Conservation (phyloP, 2,797 vertebrate genomes). For the Trematocara caparti region DNA sequence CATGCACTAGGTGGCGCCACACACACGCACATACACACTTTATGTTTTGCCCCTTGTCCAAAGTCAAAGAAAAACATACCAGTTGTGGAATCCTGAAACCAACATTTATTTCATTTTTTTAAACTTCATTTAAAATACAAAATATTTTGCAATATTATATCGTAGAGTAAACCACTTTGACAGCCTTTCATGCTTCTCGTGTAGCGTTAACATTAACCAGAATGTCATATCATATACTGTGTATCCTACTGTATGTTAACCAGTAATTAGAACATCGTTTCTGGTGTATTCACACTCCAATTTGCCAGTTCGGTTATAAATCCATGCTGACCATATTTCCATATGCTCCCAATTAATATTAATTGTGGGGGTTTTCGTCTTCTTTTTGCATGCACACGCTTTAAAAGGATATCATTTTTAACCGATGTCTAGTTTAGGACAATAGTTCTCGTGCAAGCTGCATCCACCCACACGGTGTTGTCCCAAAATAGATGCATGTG, state of each 20-base stretch:
- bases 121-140: constrained; percentile 87
- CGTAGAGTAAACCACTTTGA: constrained; percentile 84
- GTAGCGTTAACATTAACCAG: constrained; percentile 82
- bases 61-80: not conserved
- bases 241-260: constrained; percentile 54
- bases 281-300: constrained; percentile 58
- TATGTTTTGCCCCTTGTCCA: not conserved
- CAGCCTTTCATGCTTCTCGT: constrained; percentile 87
- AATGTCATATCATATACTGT: constrained; percentile 71
- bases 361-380: not conserved
- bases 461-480: not conserved
- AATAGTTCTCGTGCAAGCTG: not conserved
- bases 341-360: constrained; percentile 30
- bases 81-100: constrained; percentile 83
- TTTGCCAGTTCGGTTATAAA: constrained; percentile 19
- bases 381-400: constrained; percentile 18
- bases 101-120: constrained; percentile 90
- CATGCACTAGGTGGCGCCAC: constrained; percentile 30
- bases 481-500: constrained; percentile 13
- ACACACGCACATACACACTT: not conserved
- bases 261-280: constrained; percentile 59
- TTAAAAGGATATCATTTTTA: constrained; percentile 18
- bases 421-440: constrained; percentile 20
- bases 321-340: constrained; percentile 20
- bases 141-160: constrained; percentile 87